Conservation (phyloP, 2,888 invertebrate genomes). For the Lamellibrachia satsuma region DNA sequence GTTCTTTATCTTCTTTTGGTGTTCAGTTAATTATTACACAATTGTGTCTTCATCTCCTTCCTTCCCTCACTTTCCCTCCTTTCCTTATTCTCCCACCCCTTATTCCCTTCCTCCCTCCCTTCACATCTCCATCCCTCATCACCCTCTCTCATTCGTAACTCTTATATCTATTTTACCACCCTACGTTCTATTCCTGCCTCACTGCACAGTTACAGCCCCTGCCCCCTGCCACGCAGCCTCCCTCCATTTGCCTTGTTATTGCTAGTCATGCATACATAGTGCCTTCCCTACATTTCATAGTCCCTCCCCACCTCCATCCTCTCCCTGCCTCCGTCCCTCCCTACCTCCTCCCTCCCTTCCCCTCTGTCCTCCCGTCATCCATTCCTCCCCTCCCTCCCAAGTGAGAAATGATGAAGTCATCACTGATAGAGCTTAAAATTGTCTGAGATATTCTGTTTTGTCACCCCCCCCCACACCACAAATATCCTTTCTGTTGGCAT, state of each 20-base stretch:
- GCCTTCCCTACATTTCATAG: not conserved
- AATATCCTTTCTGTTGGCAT: no score
- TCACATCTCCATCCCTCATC: not conserved
- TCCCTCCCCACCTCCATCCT: not conserved
- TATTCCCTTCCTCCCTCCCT: no score
- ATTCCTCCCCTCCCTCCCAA: not conserved
- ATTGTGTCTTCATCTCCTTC: not conserved
- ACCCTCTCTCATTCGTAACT: not conserved
- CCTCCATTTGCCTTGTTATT: not conserved
- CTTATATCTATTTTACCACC: not conserved
- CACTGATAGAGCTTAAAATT: no score
- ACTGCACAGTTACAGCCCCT: not conserved
- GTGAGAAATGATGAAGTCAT: no score
- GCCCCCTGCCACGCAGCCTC: not conserved
- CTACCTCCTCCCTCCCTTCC: not conserved
- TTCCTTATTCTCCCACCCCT: not conserved
- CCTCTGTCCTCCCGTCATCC: not conserved
- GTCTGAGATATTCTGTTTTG: no score
- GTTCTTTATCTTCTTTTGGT: not conserved
- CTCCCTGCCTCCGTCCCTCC: not conserved
- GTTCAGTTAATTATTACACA: not conserved
- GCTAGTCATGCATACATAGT: no score
- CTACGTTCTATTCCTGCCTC: not conserved
- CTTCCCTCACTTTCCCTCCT: not conserved
- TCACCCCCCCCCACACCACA: no score